Evolutionary conservation across 1,140 invertebrate genomes (phyloP).

Genomic region (Plutomurus gul): DNA sequence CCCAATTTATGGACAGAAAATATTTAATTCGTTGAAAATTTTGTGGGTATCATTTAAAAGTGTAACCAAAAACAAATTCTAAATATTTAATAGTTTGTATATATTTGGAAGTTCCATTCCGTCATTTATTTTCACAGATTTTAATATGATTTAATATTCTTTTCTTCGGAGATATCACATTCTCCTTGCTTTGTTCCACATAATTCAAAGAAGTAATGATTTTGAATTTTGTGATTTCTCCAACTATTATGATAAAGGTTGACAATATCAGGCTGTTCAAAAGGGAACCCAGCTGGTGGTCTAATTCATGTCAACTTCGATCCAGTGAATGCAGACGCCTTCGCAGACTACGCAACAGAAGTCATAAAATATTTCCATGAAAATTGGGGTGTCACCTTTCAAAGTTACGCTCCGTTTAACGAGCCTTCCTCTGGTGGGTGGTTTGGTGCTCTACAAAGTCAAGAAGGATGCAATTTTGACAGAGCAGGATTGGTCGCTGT

Average conservation of each 20-base stretch:
- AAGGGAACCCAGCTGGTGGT: conserved; percentile 46
- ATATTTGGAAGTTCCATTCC: too few relatives aligned
- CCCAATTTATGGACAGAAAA: too few relatives aligned
- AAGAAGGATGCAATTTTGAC: conserved; percentile 51
- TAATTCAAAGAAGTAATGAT: neutral
- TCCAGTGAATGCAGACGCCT: conserved; percentile 30
- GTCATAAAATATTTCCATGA: conserved; percentile 46
- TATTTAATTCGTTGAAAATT: too few relatives aligned
- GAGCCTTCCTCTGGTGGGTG: conserved; percentile 48
- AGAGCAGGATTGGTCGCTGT: conserved; percentile 25
- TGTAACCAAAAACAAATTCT: neutral
- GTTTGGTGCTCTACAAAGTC: conserved; percentile 12
- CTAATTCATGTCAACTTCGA: conserved; percentile 45
- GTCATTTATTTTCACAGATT: too few relatives aligned
- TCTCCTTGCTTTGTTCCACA: too few relatives aligned
- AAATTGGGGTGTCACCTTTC: conserved; percentile 38
- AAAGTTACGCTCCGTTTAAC: conserved; percentile 47
- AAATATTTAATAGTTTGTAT: neutral
- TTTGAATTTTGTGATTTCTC: neutral
- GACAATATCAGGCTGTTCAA: conserved; percentile 48
- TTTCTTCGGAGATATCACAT: too few relatives aligned
- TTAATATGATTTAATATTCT: too few relatives aligned
- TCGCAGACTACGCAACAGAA: conserved; percentile 49
- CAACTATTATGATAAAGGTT: conserved; percentile 39
- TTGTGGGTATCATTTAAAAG: too few relatives aligned